Conservation (phyloP, 2,888 invertebrate genomes). For the Antheraea yamamai region DNA sequence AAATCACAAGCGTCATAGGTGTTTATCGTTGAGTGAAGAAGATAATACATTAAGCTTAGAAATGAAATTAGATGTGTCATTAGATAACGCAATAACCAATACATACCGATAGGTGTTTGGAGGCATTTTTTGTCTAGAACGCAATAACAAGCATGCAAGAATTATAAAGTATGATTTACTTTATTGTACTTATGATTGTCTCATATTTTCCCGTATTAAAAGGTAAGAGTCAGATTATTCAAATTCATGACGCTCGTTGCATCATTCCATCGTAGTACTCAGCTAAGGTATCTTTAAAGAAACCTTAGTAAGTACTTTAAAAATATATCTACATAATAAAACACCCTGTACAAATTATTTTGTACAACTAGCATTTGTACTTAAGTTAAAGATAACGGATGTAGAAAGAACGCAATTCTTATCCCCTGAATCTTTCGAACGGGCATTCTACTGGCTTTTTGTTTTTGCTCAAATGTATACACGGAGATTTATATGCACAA, state of each 20-base stretch:
- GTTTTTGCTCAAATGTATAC: conserved; percentile 3
- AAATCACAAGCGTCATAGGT: no score
- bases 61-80: neutral
- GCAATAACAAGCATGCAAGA: neutral
- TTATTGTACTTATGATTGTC: neutral
- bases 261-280: neutral
- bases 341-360: conserved; percentile 16
- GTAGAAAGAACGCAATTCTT: conserved; percentile 14
- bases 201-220: neutral
- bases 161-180: no score
- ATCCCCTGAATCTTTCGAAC: conserved; percentile 17
- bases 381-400: conserved; percentile 21
- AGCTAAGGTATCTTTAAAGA: neutral
- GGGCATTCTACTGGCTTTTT: neutral
- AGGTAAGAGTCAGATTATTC: neutral
- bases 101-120: neutral
- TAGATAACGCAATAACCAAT: neutral
- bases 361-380: conserved; percentile 18
- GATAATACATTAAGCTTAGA: no score
- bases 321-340: neutral
- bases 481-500: neutral
- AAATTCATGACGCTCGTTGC: neutral
- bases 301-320: neutral
- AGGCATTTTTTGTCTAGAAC: neutral
- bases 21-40: no score